Evolutionary conservation across 1,140 invertebrate genomes (phyloP).

Genomic region (Drosophila varians): DNA sequence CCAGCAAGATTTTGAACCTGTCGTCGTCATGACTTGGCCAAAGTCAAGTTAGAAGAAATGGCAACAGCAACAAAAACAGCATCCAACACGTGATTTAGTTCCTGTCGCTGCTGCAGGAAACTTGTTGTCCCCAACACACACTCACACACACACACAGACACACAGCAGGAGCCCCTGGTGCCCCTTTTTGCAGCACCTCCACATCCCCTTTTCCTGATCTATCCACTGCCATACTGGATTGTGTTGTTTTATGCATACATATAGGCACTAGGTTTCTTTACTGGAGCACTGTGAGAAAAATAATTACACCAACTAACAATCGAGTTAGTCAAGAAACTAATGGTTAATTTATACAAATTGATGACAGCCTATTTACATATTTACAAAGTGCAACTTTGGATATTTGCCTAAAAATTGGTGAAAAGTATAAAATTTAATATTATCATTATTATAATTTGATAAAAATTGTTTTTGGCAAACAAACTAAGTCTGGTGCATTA

Average conservation of each 20-base stretch:
- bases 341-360: not conserved
- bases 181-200: not conserved
- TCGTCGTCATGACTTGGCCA: constrained; percentile 81
- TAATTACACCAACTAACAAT: not conserved
- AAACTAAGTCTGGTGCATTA: not conserved
- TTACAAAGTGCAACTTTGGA: too few species aligned
- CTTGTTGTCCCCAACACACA: constrained; percentile 63
- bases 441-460: too few species aligned
- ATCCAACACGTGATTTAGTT: constrained; percentile 76
- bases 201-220: not conserved
- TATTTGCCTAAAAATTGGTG: too few species aligned
- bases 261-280: constrained; percentile 22
- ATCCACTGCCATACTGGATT: constrained; percentile 15
- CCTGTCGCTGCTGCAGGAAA: constrained; percentile 73
- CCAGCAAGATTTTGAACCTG: constrained; percentile 78
- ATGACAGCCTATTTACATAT: too few species aligned
- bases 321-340: not conserved
- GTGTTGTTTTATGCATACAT: constrained; percentile 69
- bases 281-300: constrained; percentile 29
- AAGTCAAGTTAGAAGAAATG: constrained; percentile 74
- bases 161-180: not conserved
- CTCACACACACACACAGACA: constrained; percentile 5
- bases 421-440: too few species aligned
- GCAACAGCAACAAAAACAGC: constrained; percentile 27
- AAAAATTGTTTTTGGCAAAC: too few species aligned